These are phyloP conservation scores for Rhinichthys osculus DNA, from an alignment of 2,797 vertebrate species.

Conservation along the genomic window DNA sequence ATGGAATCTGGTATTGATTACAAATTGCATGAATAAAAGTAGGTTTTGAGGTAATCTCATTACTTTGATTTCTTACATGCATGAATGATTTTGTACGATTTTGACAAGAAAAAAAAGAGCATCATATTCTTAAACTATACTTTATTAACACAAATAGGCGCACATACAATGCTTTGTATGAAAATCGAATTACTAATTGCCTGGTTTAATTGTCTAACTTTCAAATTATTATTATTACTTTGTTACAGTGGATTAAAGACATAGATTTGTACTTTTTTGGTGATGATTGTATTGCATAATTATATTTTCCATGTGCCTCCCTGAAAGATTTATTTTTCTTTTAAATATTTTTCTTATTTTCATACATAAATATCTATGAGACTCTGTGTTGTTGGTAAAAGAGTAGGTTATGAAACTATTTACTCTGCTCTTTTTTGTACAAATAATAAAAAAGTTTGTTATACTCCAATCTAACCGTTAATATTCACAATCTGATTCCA, in stretches of 20 bases:
- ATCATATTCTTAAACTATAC: background rate
- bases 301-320: background rate
- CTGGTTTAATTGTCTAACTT: background rate
- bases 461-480: background rate
- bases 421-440: background rate
- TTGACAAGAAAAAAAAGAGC: background rate
- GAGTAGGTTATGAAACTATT: too few species aligned
- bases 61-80: background rate
- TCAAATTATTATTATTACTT: background rate
- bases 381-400: background rate
- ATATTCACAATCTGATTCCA: background rate
- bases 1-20: constrained; percentile 29
- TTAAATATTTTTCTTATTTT: background rate
- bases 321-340: background rate
- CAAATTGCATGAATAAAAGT: background rate
- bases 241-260: background rate
- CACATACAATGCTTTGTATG: background rate
- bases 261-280: background rate
- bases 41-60: background rate
- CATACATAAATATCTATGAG: background rate
- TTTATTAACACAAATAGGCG: background rate
- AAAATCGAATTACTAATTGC: background rate
- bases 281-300: background rate
- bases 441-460: background rate
- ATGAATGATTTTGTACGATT: background rate